Conservation (phyloP, 1,140 invertebrate genomes). For the Apocrypta bakeri region DNA sequence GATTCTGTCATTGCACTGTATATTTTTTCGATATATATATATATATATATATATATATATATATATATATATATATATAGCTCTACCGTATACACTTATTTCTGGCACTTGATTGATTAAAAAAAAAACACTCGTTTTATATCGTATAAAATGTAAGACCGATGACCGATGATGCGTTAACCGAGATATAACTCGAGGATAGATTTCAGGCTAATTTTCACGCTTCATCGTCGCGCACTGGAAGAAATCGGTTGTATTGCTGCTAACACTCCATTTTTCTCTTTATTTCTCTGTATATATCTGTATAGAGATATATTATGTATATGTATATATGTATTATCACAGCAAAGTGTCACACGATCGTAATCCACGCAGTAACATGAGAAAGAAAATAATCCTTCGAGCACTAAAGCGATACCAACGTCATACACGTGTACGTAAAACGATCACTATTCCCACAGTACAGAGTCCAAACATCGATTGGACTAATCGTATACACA, state of each 20-base stretch:
- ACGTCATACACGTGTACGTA: background rate
- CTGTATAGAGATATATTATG: too few relatives aligned
- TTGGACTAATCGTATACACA: background rate
- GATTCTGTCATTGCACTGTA: conserved; percentile 28
- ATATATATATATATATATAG: background rate
- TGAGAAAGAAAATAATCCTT: background rate
- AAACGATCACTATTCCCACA: background rate
- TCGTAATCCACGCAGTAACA: background rate
- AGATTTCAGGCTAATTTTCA: background rate
- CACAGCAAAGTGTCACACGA: too few relatives aligned
- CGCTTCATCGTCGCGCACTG: background rate
- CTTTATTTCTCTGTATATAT: background rate
- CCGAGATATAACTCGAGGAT: too few relatives aligned
- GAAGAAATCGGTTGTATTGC: too few relatives aligned
- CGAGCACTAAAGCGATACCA: background rate
- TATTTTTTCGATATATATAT: too few relatives aligned
- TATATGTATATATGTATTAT: too few relatives aligned
- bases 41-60: background rate
- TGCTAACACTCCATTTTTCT: background rate
- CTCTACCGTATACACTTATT: background rate
- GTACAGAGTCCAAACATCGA: background rate
- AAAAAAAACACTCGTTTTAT: background rate
- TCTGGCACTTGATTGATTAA: conserved; percentile 9
- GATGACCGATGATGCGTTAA: background rate
- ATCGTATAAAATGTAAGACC: background rate